Base-by-base conservation (phyloP, 2,888 invertebrate species). In the Nemoura dubitans region DNA sequence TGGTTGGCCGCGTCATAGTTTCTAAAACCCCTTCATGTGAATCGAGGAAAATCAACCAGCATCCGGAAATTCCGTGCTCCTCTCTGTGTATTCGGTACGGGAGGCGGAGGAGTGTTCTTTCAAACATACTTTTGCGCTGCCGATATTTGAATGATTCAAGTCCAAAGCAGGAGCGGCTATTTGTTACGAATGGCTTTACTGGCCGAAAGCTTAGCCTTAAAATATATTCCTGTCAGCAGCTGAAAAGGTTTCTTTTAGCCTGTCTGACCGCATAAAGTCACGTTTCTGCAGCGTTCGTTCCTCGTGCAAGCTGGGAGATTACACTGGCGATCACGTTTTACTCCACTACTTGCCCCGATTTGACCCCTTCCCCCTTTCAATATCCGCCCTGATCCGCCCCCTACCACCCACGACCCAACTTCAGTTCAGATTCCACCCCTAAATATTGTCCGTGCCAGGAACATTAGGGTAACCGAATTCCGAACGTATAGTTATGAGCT, bases 31-130 rank as follows among this genome's bases (percentile, higher is more conserved):
- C 43, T 6, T 78, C 43, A 42, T 85, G 78, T 86, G 43, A 78
- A 81, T 30, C 86, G 43, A 85, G 81, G 81, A 81, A 81, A 81
- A 81, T 81, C 81, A 30, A 81, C 29, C 81, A 30, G 30, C 81
- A 81, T 81, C 81, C 81, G 81, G 81, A 29, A 59, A 59, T 59
- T 59, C 59, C 59, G 59, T 59, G n/a, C 59, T 3, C 59, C 14
- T 21, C 59, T 59, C 59, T 59, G 21, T 59, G 3, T 59, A 59
- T 59, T 59, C 59, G 59, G 59, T 2, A 59, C 21, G 59, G 21
- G 14, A 59, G 59, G 59, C 59, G 59, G 59, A 21, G 59, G 10
- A 59, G 16, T 10, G 59, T 59, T 59, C 59, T 59, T 59, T 59
- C 59, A 59, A 7, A 3, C 14, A 59, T n/a, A n/a, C n/a, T 1